Percentiles rank a stretch among this genome's conserved stretches.
Evolutionary conservation across 2,888 invertebrate genomes (phyloP).

Genomic region (Mimumesa dahlbomi): DNA sequence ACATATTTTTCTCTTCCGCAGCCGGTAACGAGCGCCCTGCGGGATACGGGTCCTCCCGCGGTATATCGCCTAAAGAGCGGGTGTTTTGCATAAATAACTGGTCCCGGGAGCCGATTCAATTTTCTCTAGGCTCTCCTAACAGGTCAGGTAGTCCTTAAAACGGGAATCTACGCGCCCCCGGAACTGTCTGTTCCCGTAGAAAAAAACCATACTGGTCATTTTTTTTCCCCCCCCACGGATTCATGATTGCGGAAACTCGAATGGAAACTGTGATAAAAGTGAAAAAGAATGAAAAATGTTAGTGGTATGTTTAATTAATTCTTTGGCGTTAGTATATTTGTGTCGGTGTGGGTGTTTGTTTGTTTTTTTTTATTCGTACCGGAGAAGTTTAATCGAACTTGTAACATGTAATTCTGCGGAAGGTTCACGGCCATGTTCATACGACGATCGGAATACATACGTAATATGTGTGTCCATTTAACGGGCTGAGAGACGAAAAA

Average conservation of each 20-base stretch:
- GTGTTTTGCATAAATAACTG: conserved; percentile 63
- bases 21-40: conserved; percentile 47
- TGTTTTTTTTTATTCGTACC: too few relatives aligned
- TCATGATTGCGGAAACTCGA: too few relatives aligned
- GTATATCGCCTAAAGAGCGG: conserved; percentile 51
- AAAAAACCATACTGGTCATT: not conserved
- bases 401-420: conserved; percentile 13
- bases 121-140: conserved; percentile 61
- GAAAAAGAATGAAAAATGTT: too few relatives aligned
- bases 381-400: not conserved
- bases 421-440: conserved; percentile 14
- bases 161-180: conserved; percentile 7
- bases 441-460: conserved; percentile 15
- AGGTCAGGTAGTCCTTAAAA: conserved; percentile 50
- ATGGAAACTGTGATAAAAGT: too few relatives aligned
- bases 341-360: too few relatives aligned
- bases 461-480: conserved; percentile 19
- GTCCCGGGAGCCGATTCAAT: conserved; percentile 62
- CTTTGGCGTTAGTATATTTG: too few relatives aligned
- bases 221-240: too few relatives aligned
- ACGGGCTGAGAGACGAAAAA: conserved; percentile 14
- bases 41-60: conserved; percentile 47
- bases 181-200: conserved; percentile 20
- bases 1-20: conserved; percentile 46
- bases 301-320: too few relatives aligned